Percentiles rank a stretch among this genome's conserved stretches.
phyloP scores from a whole-genome alignment of 2,113 vertebrate genomes.

The Pomatostomus ruficeps region DNA sequence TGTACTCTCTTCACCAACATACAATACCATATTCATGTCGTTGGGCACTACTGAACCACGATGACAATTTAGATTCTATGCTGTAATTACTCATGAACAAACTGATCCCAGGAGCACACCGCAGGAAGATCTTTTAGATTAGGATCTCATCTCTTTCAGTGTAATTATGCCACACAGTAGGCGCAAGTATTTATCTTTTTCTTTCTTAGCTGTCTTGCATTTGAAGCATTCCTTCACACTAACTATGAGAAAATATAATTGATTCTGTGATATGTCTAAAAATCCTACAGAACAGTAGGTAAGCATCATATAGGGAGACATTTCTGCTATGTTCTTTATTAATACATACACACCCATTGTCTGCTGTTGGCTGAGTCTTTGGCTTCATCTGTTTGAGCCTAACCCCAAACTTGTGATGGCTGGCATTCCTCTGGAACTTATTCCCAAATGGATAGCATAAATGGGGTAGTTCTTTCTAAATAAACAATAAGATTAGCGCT shows the following conservation, averaged over 20 bases:
- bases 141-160: neutral
- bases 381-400: neutral
- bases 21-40: accelerated
- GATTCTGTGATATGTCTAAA: neutral
- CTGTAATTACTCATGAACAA: neutral
- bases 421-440: neutral
- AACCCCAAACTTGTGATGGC: neutral
- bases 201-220: neutral
- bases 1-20: neutral
- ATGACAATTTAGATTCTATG: neutral
- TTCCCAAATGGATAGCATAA: neutral
- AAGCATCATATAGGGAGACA: neutral
- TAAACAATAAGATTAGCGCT: neutral
- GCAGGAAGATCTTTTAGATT: neutral
- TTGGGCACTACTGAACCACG: neutral
- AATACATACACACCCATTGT: neutral
- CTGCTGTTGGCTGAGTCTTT: neutral
- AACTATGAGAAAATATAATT: neutral
- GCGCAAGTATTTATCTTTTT: neutral
- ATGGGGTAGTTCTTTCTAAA: neutral
- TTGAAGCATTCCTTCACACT: neutral
- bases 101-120: neutral
- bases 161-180: neutral
- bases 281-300: neutral
- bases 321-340: neutral